These are phyloP conservation scores for Mastigias papua DNA, from an alignment of 30 jellyfish, hydroid and myxozoan species.

Conservation along the genomic window DNA sequence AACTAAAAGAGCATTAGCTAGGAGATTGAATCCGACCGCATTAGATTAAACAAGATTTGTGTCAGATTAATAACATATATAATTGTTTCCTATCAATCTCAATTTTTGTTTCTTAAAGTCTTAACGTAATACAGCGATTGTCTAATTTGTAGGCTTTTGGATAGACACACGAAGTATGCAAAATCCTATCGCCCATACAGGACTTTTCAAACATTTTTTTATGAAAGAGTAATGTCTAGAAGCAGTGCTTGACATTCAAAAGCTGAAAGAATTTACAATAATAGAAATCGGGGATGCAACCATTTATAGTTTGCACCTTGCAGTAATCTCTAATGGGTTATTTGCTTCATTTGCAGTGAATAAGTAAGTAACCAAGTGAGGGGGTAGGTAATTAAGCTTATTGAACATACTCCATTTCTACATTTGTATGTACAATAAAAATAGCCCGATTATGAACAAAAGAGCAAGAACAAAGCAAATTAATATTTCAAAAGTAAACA, in stretches of 20 bases:
- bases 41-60: not conserved
- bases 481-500: no score
- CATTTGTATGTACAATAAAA: no score
- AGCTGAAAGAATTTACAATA: not conserved
- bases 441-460: no score
- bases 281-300: no score
- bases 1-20: conserved; percentile 2
- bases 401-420: no score
- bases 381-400: no score
- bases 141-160: not conserved
- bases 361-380: no score
- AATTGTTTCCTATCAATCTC: conserved; percentile 20
- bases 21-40: conserved; percentile 1
- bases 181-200: not conserved
- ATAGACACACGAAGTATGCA: not conserved
- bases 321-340: no score
- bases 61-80: not conserved
- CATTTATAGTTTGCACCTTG: no score
- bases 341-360: no score
- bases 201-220: not conserved
- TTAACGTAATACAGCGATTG: conserved; percentile 1
- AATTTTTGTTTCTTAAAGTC: conserved; percentile 11
- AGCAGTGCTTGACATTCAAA: not conserved
- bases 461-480: no score
- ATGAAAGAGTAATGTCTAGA: not conserved